These are phyloP conservation scores for Zosterops borbonicus DNA, from an alignment of 2,113 vertebrate species.

Conservation along the genomic window DNA sequence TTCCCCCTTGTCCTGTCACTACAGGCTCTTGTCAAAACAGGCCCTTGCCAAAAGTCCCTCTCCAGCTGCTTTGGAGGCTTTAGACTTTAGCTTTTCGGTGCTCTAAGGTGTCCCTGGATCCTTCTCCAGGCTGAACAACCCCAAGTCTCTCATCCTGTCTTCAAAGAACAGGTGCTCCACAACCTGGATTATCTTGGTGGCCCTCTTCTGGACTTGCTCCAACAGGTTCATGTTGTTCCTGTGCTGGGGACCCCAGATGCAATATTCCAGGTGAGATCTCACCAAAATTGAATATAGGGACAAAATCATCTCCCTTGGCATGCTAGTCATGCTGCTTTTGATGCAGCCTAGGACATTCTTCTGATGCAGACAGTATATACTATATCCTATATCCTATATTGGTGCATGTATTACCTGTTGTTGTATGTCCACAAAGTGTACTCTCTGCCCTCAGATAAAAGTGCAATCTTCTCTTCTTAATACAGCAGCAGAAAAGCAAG, in stretches of 20 bases:
- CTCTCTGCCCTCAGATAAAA: neutral
- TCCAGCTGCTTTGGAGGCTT: neutral
- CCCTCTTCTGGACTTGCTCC: neutral
- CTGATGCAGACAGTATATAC: neutral
- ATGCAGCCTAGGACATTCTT: neutral
- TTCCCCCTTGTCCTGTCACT: neutral
- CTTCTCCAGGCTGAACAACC: neutral
- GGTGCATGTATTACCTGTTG: rapidly evolving
- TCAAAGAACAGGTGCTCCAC: neutral
- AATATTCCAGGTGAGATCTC: neutral
- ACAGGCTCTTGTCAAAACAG: neutral
- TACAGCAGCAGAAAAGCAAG: neutral
- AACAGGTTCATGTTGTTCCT: neutral
- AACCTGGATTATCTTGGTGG: neutral
- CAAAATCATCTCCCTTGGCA: neutral
- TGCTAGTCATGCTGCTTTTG: neutral
- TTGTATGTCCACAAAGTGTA: neutral
- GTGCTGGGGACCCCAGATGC: neutral
- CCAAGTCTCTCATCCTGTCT: neutral
- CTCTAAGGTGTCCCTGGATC: neutral
- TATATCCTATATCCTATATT: neutral
- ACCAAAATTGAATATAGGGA: neutral
- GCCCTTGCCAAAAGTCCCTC: neutral
- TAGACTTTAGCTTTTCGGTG: neutral
- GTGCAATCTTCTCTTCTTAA: neutral